Percentiles rank a stretch among this genome's conserved stretches.
phyloP scores from a whole-genome alignment of 2,797 vertebrate genomes.

The Denticeps clupeoides region DNA sequence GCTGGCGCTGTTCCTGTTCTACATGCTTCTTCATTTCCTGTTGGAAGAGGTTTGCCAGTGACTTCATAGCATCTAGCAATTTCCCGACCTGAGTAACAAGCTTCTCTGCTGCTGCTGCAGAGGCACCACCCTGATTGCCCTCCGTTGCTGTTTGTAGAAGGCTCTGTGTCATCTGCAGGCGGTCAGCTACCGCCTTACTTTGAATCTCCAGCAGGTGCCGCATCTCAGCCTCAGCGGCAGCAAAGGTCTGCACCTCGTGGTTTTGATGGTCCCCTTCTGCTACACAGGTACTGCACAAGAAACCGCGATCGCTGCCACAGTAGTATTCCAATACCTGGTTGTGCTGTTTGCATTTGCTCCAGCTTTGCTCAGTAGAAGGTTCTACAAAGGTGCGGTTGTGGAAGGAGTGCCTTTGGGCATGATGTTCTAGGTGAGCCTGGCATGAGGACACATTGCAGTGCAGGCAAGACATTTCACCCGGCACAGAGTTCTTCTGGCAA shows the following conservation, averaged over 20 bases:
- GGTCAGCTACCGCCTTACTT: slow-evolving; percentile 41
- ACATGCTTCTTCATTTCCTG: slow-evolving; percentile 8
- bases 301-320: slow-evolving; percentile 42
- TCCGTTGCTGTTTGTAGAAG: slow-evolving; percentile 41
- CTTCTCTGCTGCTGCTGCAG: slow-evolving; percentile 39
- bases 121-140: slow-evolving; percentile 35
- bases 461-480: slow-evolving; percentile 54
- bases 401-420: slow-evolving; percentile 44
- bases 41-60: slow-evolving; percentile 32
- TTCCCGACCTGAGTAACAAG: slow-evolving; percentile 38
- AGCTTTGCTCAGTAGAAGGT: not conserved
- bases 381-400: slow-evolving; percentile 43
- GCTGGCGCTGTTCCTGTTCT: no score
- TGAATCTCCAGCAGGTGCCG: slow-evolving; percentile 39
- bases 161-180: slow-evolving; percentile 42
- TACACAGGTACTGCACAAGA: slow-evolving; percentile 48
- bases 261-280: slow-evolving; percentile 38
- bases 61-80: slow-evolving; percentile 46
- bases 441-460: slow-evolving; percentile 59
- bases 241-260: slow-evolving; percentile 55
- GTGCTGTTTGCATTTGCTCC: slow-evolving; percentile 43
- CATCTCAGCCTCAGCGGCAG: slow-evolving; percentile 52
- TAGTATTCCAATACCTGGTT: slow-evolving; percentile 50
- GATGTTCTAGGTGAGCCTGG: slow-evolving; percentile 52
- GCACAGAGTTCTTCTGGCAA: slow-evolving; percentile 35